phyloP scores from a whole-genome alignment of 2,888 invertebrate species.

The Diarsia dahlii region DNA sequence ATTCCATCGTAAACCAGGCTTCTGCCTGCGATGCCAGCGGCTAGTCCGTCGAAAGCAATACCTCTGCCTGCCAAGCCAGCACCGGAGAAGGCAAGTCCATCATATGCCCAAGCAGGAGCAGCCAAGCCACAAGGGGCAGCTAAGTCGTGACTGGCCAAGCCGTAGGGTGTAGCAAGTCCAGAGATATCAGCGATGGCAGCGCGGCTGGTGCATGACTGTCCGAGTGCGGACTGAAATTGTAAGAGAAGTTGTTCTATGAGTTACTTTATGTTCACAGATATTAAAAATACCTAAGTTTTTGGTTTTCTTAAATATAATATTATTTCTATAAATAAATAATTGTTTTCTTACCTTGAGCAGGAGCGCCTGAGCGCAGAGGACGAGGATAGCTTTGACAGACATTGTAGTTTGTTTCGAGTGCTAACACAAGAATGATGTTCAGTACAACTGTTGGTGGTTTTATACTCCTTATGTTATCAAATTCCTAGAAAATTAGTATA shows the following conservation, averaged over 20 bases:
- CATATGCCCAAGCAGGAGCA: neutral
- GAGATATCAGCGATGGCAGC: slow-evolving; percentile 41
- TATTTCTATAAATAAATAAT: neutral
- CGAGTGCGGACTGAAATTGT: slow-evolving; percentile 28
- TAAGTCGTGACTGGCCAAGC: neutral
- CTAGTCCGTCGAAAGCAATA: neutral
- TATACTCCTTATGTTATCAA: slow-evolving; percentile 19
- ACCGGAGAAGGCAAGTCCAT: neutral
- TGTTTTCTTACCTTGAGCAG: slow-evolving; percentile 29
- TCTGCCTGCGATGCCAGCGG: neutral
- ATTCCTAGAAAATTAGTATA: no score
- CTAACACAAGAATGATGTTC: slow-evolving; percentile 40
- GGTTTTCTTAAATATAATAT: fast-evolving
- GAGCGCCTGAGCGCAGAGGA: slow-evolving; percentile 62
- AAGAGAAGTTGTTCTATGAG: neutral
- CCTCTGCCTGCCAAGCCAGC: slow-evolving; percentile 15
- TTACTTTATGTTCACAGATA: neutral
- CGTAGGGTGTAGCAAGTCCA: slow-evolving; percentile 17
- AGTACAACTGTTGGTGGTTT: neutral
- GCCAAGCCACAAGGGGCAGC: neutral
- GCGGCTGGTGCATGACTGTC: slow-evolving; percentile 37
- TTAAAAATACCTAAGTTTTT: neutral
- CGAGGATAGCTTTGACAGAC: slow-evolving; percentile 68
- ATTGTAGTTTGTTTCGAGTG: slow-evolving; percentile 59
- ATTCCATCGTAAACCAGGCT: slow-evolving; percentile 16